A percentile compares a stretch with the other conserved stretches of the same genome.
These are phyloP conservation scores for Hestina assimilis DNA, from an alignment of 1,140 invertebrate genomes.

Conservation along the genomic window DNA sequence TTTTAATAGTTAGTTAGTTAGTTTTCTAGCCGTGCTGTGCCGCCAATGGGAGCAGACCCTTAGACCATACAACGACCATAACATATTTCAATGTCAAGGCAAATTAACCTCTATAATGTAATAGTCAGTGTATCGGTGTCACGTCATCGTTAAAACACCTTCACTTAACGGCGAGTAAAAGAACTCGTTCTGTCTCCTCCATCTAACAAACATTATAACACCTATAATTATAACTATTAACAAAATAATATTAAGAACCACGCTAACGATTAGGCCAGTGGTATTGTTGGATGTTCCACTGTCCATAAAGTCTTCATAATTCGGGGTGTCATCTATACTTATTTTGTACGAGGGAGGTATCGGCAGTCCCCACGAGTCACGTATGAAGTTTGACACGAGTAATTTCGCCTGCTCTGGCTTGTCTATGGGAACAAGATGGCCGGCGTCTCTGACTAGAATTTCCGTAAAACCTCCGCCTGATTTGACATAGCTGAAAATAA, in stretches of 20 bases:
- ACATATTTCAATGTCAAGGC: too few relatives aligned
- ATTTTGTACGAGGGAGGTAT: conserved; percentile 25
- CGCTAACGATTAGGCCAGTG: conserved; percentile 39
- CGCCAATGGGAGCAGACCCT: too few relatives aligned
- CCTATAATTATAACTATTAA: conserved; percentile 31
- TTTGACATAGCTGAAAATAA: conserved; percentile 81
- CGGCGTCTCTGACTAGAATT: conserved; percentile 86
- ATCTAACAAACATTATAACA: conserved; percentile 29
- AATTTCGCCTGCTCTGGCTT: conserved; percentile 86
- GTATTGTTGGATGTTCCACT: conserved; percentile 2
- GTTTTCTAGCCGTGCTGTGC: too few relatives aligned
- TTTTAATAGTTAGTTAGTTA: too few relatives aligned
- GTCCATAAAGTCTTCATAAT: conserved; percentile 27
- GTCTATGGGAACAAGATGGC: conserved; percentile 90
- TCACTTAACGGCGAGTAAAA: conserved; percentile 35
- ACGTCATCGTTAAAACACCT: conserved; percentile 36
- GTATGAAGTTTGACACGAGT: conserved; percentile 86
- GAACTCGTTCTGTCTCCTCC: conserved; percentile 36
- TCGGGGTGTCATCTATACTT: conserved; percentile 15
- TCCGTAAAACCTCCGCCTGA: conserved; percentile 85
- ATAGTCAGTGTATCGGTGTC: background rate
- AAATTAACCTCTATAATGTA: too few relatives aligned
- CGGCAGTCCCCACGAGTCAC: conserved; percentile 16
- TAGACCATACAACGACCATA: too few relatives aligned
- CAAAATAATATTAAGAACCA: conserved; percentile 44